Conservation (phyloP, 53 echinoderm and acorn worm genomes). For the Crossaster papposus region DNA sequence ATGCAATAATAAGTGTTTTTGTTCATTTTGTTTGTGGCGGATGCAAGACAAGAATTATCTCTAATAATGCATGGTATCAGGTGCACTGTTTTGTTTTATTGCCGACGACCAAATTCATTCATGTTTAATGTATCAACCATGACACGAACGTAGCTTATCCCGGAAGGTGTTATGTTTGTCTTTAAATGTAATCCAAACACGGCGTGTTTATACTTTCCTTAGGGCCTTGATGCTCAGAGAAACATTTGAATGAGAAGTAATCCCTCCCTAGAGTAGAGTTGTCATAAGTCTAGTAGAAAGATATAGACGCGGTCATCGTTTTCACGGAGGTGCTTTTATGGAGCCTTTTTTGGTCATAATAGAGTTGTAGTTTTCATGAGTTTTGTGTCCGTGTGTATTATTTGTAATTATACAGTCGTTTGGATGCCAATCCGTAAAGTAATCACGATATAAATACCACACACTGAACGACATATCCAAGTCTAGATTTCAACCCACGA, state of each 20-base stretch:
- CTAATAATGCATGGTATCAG: too few species aligned
- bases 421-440: background rate
- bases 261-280: constrained; percentile 11
- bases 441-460: background rate
- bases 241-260: constrained; percentile 25
- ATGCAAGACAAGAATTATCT: too few species aligned
- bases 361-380: background rate
- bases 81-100: too few species aligned
- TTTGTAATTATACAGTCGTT: background rate
- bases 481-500: background rate
- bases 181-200: constrained; percentile 28
- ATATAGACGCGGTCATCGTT: background rate
- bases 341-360: background rate
- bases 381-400: too few species aligned
- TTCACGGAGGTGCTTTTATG: background rate
- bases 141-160: background rate
- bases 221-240: constrained; percentile 1
- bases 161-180: constrained; percentile 1
- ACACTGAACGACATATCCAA: background rate
- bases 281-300: background rate
- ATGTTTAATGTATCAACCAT: background rate
- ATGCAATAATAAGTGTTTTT: too few species aligned
- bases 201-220: constrained; percentile 39
- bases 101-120: too few species aligned
- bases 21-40: too few species aligned